Base-by-base conservation (phyloP, 2,113 vertebrate species). In the Ailurus styani region DNA sequence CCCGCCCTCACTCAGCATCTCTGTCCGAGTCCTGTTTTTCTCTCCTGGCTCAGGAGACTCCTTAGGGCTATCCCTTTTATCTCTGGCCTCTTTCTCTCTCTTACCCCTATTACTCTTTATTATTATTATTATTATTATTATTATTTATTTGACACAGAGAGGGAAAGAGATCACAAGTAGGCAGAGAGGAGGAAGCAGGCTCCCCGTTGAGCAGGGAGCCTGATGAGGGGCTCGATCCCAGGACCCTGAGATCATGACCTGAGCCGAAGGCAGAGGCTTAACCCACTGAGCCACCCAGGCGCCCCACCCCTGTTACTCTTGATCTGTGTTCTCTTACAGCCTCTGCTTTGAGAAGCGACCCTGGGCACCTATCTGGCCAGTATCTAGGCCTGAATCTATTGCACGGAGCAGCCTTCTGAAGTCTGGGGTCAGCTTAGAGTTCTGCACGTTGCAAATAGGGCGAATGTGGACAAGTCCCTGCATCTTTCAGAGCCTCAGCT, bases 381-480 rank as follows among this genome's bases (percentile, higher is more conserved):
- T 27, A 62, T 52, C 52, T 37, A 62, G 68, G 18, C 6, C 77
- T 70, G 6, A 70, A 52, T 62, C 34, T 60, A 17, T 57, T 29
- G 18, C 68, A 27, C 45, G 14, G 27, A 93, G 1, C 27, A 73
- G 55, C 25, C 40, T 3, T 42, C n/a, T 47, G 31, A 95, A 93
- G 54, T n/a, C 34, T 88, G 11, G 31, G 0, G 6, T 57, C 47
- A 54, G 3, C 25, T 68, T 64, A 31, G 0, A 87, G 40, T 52
- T 82, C 10, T 20, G 1, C 5, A 9, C 29, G 25, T 84, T 77
- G 54, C n/a, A 17, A 0, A 12, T 1, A 55, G n/a, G 31, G 20
- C 3, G 2, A 3, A 5, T 1, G 0, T 42, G 10, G 20, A 20
- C 45, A 23, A 1, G 10, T 60, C 27, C 25, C 64, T 1, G 15